These are phyloP conservation scores for Anarhynchus alexandrinus DNA, from an alignment of 2,113 vertebrate genomes.

Conservation along the genomic window DNA sequence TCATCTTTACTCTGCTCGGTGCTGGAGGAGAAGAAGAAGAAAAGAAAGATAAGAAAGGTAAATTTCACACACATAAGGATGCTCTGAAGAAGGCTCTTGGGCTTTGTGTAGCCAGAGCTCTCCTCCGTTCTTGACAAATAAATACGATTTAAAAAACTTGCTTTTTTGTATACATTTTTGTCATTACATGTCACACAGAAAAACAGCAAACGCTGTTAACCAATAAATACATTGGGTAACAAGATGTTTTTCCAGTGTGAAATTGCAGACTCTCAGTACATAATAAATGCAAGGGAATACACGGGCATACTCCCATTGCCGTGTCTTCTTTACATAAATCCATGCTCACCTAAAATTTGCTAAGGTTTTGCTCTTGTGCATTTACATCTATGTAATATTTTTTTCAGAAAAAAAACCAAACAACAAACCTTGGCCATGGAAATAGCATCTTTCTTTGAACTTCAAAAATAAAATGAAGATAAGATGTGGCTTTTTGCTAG, in stretches of 20 bases:
- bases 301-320: background rate
- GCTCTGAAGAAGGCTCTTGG: background rate
- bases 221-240: conserved; percentile 43
- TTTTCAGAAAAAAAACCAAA: background rate
- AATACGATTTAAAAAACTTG: background rate
- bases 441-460: background rate
- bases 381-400: background rate
- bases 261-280: background rate
- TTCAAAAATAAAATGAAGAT: background rate
- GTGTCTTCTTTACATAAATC: background rate
- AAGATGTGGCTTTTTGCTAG: background rate
- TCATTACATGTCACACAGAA: conserved; percentile 30
- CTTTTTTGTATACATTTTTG: background rate
- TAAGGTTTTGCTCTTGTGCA: background rate
- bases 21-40: conserved; percentile 93
- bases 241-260: conserved; percentile 52
- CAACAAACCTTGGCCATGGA: background rate
- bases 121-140: background rate
- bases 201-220: conserved; percentile 41
- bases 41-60: conserved; percentile 99
- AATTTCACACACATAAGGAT: background rate
- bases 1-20: conserved; percentile 95
- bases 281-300: background rate
- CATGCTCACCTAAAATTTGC: background rate
- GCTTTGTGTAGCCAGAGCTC: background rate